Percentiles rank a stretch among this genome's conserved stretches.
Evolutionary conservation across 2,888 invertebrate species (phyloP).

Genomic region (Trypoxylon attenuatum): DNA sequence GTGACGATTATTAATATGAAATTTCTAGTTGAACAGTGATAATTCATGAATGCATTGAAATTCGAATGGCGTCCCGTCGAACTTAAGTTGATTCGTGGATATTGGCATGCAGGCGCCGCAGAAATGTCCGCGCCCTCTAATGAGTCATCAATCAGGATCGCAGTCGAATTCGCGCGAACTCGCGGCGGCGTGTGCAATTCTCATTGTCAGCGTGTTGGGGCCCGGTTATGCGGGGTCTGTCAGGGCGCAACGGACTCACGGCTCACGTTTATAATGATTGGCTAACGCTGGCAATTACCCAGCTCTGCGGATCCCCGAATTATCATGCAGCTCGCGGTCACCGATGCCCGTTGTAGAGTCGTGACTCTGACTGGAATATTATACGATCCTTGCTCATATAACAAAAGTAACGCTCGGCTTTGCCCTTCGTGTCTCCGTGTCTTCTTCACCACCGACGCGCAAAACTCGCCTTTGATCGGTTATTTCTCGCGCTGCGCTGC

Average conservation of each 20-base stretch:
- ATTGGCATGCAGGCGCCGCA: no score
- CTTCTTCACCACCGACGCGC: conserved; percentile 39
- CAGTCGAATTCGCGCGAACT: no score
- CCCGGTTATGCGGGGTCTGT: conserved; percentile 41
- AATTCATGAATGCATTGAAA: no score
- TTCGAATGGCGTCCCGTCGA: no score
- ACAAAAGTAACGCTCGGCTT: no score
- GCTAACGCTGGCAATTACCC: conserved; percentile 73
- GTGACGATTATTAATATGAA: no score
- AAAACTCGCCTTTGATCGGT: conserved; percentile 33
- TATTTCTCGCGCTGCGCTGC: conserved; percentile 11
- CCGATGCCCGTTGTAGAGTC: conserved; percentile 71
- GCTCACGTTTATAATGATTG: conserved; percentile 66
- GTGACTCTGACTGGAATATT: conserved; percentile 71
- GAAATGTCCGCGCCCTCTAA: no score
- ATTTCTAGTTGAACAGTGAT: no score
- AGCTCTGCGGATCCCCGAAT: conserved; percentile 64
- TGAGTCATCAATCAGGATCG: no score
- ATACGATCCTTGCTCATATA: conserved; percentile 70
- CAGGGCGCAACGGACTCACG: conserved; percentile 38
- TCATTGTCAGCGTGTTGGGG: conserved; percentile 22
- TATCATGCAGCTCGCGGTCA: conserved; percentile 68
- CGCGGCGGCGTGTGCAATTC: no score
- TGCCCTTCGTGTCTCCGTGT: conserved; percentile 41
- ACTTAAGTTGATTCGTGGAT: no score